Conservation (phyloP, 2,888 invertebrate genomes). For the Oeneis ivallda region DNA sequence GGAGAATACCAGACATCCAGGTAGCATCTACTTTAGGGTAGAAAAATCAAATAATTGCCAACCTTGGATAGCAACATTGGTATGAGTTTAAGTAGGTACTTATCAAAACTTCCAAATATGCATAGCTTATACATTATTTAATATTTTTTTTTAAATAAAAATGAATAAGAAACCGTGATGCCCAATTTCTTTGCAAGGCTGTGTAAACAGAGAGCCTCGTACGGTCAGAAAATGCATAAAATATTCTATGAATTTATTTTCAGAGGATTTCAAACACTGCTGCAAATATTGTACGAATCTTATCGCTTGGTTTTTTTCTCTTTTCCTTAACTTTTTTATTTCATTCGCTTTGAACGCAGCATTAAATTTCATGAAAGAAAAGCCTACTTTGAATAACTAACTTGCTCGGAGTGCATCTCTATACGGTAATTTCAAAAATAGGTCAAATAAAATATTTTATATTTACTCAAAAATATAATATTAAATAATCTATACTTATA, state of each 20-base stretch:
- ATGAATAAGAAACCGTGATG: background rate
- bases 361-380: constrained; percentile 15
- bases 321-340: constrained; percentile 21
- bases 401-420: background rate
- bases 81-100: too few relatives aligned
- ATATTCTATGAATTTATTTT: constrained; percentile 80
- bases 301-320: constrained; percentile 36
- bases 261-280: constrained; percentile 62
- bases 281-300: constrained; percentile 47
- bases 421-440: background rate
- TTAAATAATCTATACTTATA: too few relatives aligned
- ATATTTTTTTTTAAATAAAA: background rate
- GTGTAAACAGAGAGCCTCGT: constrained; percentile 66
- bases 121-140: too few relatives aligned
- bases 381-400: constrained; percentile 9
- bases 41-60: too few relatives aligned
- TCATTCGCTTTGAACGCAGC: constrained; percentile 17
- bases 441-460: background rate
- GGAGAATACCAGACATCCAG: too few relatives aligned
- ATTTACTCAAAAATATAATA: too few relatives aligned
- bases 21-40: too few relatives aligned
- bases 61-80: too few relatives aligned
- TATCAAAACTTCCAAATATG: too few relatives aligned
- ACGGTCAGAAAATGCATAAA: constrained; percentile 80
- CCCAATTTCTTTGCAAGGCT: constrained; percentile 47